Evolutionary conservation across 2,113 vertebrate genomes (phyloP).

Genomic region (Trogon surrucura): DNA sequence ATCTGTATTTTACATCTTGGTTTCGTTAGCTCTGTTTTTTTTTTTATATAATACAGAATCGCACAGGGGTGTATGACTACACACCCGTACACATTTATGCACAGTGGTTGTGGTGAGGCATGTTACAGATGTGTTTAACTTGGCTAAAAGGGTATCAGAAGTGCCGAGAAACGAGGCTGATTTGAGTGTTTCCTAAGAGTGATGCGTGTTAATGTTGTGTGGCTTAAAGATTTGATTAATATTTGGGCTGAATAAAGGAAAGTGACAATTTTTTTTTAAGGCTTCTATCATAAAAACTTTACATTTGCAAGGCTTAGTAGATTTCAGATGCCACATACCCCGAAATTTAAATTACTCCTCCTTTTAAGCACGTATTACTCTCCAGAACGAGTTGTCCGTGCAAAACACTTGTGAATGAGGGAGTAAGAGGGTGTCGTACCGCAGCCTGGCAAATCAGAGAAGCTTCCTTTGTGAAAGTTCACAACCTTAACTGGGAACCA

Average conservation of each 20-base stretch:
- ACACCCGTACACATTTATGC: accelerated
- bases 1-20: neutral
- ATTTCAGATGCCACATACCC: neutral
- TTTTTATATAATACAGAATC: neutral
- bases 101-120: neutral
- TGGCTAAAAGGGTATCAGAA: neutral
- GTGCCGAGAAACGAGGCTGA: neutral
- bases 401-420: neutral
- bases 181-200: neutral
- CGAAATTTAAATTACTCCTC: neutral
- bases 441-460: neutral
- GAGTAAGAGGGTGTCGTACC: neutral
- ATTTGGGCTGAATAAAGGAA: neutral
- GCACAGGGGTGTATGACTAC: neutral
- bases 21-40: neutral
- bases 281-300: neutral
- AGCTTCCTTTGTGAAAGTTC: neutral
- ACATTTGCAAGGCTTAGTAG: neutral
- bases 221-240: neutral
- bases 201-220: neutral
- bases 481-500: neutral
- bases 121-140: neutral
- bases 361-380: neutral
- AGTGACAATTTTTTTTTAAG: neutral
- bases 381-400: neutral